Percentiles rank a stretch among this genome's conserved stretches.
Conservation (phyloP, 2,888 invertebrate species). For the Petrophora chlorosata region DNA sequence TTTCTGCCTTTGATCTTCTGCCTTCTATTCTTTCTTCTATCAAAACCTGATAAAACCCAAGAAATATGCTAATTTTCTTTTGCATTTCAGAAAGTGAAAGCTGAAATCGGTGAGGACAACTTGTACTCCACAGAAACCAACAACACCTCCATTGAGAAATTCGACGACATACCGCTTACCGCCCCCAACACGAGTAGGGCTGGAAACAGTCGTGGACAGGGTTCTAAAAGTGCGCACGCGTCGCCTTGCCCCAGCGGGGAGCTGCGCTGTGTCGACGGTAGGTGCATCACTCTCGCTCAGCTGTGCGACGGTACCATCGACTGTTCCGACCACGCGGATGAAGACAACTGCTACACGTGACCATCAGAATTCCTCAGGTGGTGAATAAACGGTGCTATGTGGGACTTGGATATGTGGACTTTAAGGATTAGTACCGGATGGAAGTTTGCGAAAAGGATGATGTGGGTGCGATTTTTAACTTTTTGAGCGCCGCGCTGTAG, state of each 20-base stretch:
- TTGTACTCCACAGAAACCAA: constrained; percentile 48
- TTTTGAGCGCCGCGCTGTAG: too few species aligned
- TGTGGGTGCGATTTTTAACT: too few species aligned
- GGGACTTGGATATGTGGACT: too few species aligned
- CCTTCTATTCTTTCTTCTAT: too few species aligned
- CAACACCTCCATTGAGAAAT: constrained; percentile 42
- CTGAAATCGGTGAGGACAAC: constrained; percentile 34
- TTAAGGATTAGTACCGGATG: too few species aligned
- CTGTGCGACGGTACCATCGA: constrained; percentile 85
- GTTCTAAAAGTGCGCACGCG: constrained; percentile 58
- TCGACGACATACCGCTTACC: constrained; percentile 29
- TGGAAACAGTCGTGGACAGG: constrained; percentile 1
- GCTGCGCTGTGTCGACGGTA: constrained; percentile 85
- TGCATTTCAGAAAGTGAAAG: constrained; percentile 53
- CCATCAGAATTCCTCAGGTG: constrained; percentile 25
- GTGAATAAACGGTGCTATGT: constrained; percentile 20
- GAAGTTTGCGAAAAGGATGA: too few species aligned
- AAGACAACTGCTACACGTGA: constrained; percentile 85
- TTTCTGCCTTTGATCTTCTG: too few species aligned
- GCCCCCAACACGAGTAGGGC: neutral
- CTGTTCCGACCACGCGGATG: constrained; percentile 86
- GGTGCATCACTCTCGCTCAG: constrained; percentile 85
- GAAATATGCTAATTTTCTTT: too few species aligned
- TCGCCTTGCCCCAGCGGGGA: constrained; percentile 82
- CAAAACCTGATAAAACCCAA: too few species aligned